phyloP scores from a whole-genome alignment of 2,797 vertebrate genomes.

The Phalanger gymnotis region DNA sequence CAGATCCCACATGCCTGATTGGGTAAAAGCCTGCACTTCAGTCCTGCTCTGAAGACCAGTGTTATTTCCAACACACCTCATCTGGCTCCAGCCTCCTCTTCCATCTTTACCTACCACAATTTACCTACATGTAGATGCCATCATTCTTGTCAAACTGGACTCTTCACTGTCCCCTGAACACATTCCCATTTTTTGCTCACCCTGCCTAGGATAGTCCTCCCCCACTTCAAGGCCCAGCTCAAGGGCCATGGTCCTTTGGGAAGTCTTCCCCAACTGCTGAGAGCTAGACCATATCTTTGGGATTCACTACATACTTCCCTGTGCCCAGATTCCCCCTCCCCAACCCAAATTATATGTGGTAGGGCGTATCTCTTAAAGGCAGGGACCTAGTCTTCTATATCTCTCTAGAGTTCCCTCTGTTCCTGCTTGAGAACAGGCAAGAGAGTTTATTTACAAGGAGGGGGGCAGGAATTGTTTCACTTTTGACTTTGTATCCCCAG shows the following conservation, averaged over 20 bases:
- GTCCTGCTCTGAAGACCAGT: neutral
- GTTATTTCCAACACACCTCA: neutral
- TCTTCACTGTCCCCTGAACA: neutral
- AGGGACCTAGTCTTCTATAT: neutral
- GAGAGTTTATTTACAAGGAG: neutral
- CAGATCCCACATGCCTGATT: neutral
- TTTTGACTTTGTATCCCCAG: neutral
- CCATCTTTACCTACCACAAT: neutral
- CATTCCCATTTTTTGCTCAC: neutral
- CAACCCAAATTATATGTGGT: neutral
- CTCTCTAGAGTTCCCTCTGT: neutral
- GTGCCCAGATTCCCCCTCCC: neutral
- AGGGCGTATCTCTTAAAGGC: neutral
- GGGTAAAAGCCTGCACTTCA: neutral
- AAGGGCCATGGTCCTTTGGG: neutral
- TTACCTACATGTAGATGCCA: neutral
- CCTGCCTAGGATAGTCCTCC: neutral
- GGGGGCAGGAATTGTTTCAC: neutral
- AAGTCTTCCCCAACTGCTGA: neutral
- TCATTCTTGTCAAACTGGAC: neutral
- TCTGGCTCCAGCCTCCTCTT: neutral
- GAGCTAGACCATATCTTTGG: neutral
- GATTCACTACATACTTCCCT: neutral
- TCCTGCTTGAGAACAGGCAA: neutral
- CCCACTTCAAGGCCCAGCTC: neutral